These are phyloP conservation scores for Dendrolimus kikuchii DNA, from an alignment of 1,140 invertebrate species.

Conservation along the genomic window DNA sequence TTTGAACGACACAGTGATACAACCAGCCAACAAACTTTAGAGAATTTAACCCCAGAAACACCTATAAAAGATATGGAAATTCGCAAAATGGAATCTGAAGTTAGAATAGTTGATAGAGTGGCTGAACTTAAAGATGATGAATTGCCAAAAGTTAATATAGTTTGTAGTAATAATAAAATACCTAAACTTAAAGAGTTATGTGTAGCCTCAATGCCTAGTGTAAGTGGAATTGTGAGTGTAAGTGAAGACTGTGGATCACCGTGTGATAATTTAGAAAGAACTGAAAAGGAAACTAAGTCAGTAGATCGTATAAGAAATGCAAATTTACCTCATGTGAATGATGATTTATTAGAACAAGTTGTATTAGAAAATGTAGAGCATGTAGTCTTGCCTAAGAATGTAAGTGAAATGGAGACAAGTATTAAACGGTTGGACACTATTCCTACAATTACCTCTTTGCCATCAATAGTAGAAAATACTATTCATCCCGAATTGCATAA, in stretches of 20 bases:
- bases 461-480: too few relatives aligned
- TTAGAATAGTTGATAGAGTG: slow-evolving; percentile 7
- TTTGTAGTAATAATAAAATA: slow-evolving; percentile 51
- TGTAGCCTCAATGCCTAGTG: slow-evolving; percentile 56
- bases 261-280: slow-evolving; percentile 55
- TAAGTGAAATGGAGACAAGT: slow-evolving; percentile 6
- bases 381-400: slow-evolving; percentile 18
- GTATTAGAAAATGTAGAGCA: slow-evolving; percentile 12
- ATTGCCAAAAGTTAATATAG: slow-evolving; percentile 55
- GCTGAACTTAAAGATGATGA: slow-evolving; percentile 29
- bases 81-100: background rate
- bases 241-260: slow-evolving; percentile 57
- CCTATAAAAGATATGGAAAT: slow-evolving; percentile 48
- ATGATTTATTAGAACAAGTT: slow-evolving; percentile 8
- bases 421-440: too few relatives aligned
- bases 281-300: slow-evolving; percentile 60
- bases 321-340: slow-evolving; percentile 10
- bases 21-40: slow-evolving; percentile 53
- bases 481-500: too few relatives aligned
- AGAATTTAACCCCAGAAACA: slow-evolving; percentile 59
- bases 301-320: slow-evolving; percentile 38
- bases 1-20: slow-evolving; percentile 62
- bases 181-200: slow-evolving; percentile 57
- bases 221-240: slow-evolving; percentile 45
- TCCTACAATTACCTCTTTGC: too few relatives aligned